phyloP scores from a whole-genome alignment of 2,113 vertebrate species.

The Bufo bufo region DNA sequence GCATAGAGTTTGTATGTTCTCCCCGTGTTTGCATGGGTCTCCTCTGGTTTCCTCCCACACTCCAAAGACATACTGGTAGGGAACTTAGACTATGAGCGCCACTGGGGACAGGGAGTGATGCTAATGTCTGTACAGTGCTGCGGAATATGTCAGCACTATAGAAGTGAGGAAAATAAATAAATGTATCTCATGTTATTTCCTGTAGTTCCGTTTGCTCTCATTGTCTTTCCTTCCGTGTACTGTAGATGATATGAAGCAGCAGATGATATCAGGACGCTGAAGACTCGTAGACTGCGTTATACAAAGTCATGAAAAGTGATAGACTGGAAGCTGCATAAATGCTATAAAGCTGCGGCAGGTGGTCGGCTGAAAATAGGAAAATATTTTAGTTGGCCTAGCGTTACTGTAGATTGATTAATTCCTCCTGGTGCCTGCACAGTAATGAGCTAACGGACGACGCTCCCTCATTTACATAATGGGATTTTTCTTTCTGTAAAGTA shows the following conservation, averaged over 20 bases:
- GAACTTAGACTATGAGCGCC: too few relatives aligned
- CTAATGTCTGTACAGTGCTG: too few relatives aligned
- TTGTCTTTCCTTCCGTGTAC: background rate
- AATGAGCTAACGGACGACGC: background rate
- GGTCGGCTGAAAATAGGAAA: background rate
- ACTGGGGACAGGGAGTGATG: too few relatives aligned
- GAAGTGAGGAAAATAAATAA: too few relatives aligned
- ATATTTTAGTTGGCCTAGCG: background rate
- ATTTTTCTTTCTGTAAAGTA: background rate
- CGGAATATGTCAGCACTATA: too few relatives aligned
- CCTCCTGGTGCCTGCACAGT: too few relatives aligned
- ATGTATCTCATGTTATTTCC: too few relatives aligned
- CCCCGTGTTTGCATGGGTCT: too few relatives aligned
- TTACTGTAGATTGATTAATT: slow-evolving; percentile 1
- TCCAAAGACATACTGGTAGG: too few relatives aligned
- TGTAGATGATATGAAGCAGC: background rate
- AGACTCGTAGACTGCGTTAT: background rate
- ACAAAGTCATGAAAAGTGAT: background rate
- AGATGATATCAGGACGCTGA: background rate
- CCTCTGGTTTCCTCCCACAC: too few relatives aligned
- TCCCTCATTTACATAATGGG: background rate
- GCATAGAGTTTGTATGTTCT: too few relatives aligned
- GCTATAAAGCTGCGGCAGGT: background rate
- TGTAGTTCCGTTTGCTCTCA: too few relatives aligned
- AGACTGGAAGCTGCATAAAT: background rate